Percentiles rank a stretch among this genome's conserved stretches.
Evolutionary conservation across 2,888 invertebrate species (phyloP).

Genomic region (Pterostichus niger): DNA sequence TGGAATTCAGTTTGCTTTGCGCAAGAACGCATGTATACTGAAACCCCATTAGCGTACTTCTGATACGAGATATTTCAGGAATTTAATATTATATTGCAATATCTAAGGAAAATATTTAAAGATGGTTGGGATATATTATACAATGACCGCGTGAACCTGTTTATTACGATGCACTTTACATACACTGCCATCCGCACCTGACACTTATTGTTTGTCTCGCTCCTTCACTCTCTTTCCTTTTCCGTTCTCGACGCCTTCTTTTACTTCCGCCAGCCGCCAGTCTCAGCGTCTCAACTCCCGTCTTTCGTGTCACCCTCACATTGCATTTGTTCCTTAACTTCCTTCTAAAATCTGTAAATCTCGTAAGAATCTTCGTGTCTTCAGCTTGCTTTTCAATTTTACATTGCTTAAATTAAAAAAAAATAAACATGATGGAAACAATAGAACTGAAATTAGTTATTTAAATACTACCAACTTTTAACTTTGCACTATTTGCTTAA

Average conservation of each 20-base stretch:
- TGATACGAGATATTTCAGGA: conserved; percentile 72
- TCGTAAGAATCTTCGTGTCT: conserved; percentile 27
- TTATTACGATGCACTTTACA: conserved; percentile 59
- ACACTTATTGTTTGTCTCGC: conserved; percentile 51
- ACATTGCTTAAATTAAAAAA: conserved; percentile 20
- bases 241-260: conserved; percentile 35
- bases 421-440: background rate
- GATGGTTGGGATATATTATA: conserved; percentile 61
- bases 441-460: too few species aligned
- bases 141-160: conserved; percentile 59
- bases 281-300: conserved; percentile 7
- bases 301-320: conserved; percentile 35
- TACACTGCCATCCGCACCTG: conserved; percentile 41
- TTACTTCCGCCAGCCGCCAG: conserved; percentile 17
- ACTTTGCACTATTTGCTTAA: too few species aligned
- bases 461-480: too few species aligned
- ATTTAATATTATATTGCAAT: conserved; percentile 71
- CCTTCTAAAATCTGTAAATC: conserved; percentile 42
- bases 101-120: conserved; percentile 65
- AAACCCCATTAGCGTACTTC: conserved; percentile 68
- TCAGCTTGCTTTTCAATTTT: conserved; percentile 25
- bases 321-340: conserved; percentile 46
- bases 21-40: conserved; percentile 63
- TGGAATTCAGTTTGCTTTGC: conserved; percentile 65
- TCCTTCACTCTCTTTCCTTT: conserved; percentile 31